Percentiles rank a stretch among this genome's conserved stretches.
phyloP scores from a whole-genome alignment of 2,888 invertebrate genomes.

The Ophion costatus region DNA sequence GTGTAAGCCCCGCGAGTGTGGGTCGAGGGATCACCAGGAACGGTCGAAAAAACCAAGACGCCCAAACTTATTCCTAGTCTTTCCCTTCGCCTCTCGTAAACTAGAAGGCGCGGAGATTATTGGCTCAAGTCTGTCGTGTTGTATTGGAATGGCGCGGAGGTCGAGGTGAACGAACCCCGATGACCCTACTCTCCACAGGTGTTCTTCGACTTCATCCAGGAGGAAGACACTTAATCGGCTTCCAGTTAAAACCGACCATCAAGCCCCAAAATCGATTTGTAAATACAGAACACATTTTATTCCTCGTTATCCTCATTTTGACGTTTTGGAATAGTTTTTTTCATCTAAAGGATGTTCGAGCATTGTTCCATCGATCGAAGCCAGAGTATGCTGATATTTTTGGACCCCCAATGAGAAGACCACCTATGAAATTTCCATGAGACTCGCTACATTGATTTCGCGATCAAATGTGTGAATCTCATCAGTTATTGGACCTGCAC shows the following conservation, averaged over 20 bases:
- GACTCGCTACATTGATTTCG: too few species aligned
- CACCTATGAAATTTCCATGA: too few species aligned
- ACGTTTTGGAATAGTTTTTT: not conserved
- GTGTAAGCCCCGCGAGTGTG: not conserved
- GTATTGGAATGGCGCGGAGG: constrained; percentile 52
- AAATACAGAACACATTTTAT: not conserved
- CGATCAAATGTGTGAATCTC: too few species aligned
- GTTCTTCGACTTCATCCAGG: constrained; percentile 48
- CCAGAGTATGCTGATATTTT: too few species aligned
- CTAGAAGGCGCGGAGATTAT: constrained; percentile 37
- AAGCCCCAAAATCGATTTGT: constrained; percentile 27
- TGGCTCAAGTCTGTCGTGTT: constrained; percentile 39
- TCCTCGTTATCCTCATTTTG: not conserved
- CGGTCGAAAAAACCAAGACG: constrained; percentile 14
- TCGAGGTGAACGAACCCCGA: constrained; percentile 65
- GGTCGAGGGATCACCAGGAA: not conserved
- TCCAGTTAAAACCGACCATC: constrained; percentile 8
- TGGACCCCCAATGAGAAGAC: too few species aligned
- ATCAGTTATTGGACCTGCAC: too few species aligned
- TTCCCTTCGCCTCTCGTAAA: constrained; percentile 38
- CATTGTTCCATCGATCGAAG: too few species aligned
- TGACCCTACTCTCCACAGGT: constrained; percentile 64
- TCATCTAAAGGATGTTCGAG: not conserved
- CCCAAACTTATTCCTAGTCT: constrained; percentile 31
- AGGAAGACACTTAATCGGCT: constrained; percentile 12